phyloP scores from a whole-genome alignment of 2,888 invertebrate species.

The Neoascia interrupta region DNA sequence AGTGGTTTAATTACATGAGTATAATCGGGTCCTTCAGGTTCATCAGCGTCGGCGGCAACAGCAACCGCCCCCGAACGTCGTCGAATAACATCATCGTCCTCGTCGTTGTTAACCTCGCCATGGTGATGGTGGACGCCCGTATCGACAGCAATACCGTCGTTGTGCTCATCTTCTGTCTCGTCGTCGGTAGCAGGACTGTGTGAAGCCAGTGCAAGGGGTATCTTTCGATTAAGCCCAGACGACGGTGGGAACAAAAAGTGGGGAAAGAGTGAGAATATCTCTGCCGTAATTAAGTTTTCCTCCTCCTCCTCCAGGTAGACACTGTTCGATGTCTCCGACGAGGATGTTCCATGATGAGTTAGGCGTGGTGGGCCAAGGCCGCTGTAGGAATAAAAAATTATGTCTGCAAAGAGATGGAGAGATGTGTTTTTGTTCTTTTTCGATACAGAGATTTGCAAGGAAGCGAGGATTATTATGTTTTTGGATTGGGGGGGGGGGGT shows the following conservation, averaged over 20 bases:
- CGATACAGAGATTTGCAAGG: conserved; percentile 27
- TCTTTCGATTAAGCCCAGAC: conserved; percentile 78
- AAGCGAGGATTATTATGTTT: no score
- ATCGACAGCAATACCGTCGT: conserved; percentile 66
- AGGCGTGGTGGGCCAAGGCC: conserved; percentile 79
- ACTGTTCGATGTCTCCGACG: conserved; percentile 81
- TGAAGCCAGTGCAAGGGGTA: conserved; percentile 79
- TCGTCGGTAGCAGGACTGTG: conserved; percentile 80
- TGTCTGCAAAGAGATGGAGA: conserved; percentile 71
- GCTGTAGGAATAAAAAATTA: conserved; percentile 81
- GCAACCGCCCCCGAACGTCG: conserved; percentile 36
- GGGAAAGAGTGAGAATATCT: conserved; percentile 81
- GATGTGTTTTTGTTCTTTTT: conserved; percentile 60
- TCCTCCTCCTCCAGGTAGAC: conserved; percentile 78
- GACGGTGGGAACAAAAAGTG: conserved; percentile 83
- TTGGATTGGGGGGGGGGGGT: not conserved
- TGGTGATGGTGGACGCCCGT: conserved; percentile 72
- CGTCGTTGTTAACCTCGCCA: conserved; percentile 71
- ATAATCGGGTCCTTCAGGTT: conserved; percentile 68
- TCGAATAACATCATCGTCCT: conserved; percentile 53
- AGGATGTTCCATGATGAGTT: conserved; percentile 53
- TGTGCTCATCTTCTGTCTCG: conserved; percentile 74
- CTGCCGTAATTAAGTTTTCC: conserved; percentile 79
- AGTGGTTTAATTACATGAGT: conserved; percentile 67
- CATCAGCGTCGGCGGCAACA: conserved; percentile 57